These are phyloP conservation scores for Neomorphus geoffroyi DNA, from an alignment of 2,797 vertebrate genomes.

Conservation along the genomic window DNA sequence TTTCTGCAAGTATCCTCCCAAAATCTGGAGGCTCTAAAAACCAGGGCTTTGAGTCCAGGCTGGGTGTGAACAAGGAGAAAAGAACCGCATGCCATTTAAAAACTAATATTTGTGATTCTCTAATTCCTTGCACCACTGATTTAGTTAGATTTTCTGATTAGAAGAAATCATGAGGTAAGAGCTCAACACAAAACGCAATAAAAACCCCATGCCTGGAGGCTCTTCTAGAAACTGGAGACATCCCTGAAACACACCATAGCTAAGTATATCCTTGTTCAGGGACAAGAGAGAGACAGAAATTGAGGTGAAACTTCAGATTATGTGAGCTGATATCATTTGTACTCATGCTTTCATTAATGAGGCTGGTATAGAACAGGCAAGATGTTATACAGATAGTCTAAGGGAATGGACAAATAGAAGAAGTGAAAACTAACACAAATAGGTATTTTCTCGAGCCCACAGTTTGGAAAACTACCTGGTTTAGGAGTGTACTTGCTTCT, in stretches of 20 bases:
- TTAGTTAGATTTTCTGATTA: not conserved
- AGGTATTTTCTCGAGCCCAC: not conserved
- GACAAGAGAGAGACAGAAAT: not conserved
- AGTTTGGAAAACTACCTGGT: not conserved
- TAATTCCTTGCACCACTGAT: not conserved
- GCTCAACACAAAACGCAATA: not conserved
- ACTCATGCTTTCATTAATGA: not conserved
- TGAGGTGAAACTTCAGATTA: not conserved
- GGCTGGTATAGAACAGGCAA: not conserved
- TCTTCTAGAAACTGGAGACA: not conserved
- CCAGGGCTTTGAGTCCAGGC: rapidly evolving
- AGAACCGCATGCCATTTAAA: not conserved
- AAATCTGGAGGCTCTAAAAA: not conserved
- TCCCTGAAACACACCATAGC: not conserved
- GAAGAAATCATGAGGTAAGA: not conserved
- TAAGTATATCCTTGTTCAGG: not conserved
- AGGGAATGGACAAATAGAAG: not conserved
- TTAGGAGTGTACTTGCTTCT: not conserved
- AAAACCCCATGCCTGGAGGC: not conserved
- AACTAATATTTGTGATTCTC: not conserved
- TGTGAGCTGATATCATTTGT: not conserved
- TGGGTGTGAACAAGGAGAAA: not conserved
- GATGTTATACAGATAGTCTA: not conserved
- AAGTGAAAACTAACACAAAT: not conserved
- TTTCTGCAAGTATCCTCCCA: not conserved